Evolutionary conservation across 2,888 invertebrate species (phyloP).

Genomic region (Nomada ferruginata): DNA sequence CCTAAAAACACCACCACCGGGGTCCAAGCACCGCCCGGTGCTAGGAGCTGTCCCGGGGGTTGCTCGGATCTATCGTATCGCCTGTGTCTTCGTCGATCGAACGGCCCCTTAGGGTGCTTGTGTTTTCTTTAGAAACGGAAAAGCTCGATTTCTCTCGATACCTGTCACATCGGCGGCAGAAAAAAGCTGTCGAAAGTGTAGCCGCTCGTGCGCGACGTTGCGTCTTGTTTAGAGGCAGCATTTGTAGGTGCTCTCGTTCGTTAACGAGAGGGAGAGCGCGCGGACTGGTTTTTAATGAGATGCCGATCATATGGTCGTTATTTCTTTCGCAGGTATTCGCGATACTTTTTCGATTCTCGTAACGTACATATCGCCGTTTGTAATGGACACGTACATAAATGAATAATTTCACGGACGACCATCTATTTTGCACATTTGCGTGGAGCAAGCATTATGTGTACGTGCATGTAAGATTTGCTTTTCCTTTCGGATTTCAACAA

Average conservation of each 20-base stretch:
- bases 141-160: slow-evolving; percentile 4
- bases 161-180: slow-evolving; percentile 12
- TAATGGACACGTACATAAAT: slow-evolving; percentile 49
- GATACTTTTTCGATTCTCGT: slow-evolving; percentile 47
- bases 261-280: slow-evolving; percentile 60
- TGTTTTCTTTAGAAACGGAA: slow-evolving; percentile 8
- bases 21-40: slow-evolving; percentile 66
- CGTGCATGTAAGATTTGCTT: slow-evolving; percentile 50
- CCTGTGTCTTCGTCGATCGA: slow-evolving; percentile 63
- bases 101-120: slow-evolving; percentile 54
- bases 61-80: slow-evolving; percentile 58
- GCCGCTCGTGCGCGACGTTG: slow-evolving; percentile 34
- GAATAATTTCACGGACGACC: slow-evolving; percentile 51
- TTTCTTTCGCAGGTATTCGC: slow-evolving; percentile 59
- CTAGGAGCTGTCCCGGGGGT: slow-evolving; percentile 61
- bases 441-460: slow-evolving; percentile 57
- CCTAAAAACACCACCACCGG: slow-evolving; percentile 55
- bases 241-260: slow-evolving; percentile 57
- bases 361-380: slow-evolving; percentile 38
- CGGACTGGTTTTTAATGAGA: slow-evolving; percentile 75
- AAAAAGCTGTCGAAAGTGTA: slow-evolving; percentile 18
- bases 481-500: slow-evolving; percentile 35
- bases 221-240: slow-evolving; percentile 41
- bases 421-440: slow-evolving; percentile 48
- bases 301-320: slow-evolving; percentile 78